Evolutionary conservation across 23 tunicate species (phyloP).

Genomic region (Trididemnum nubilum): DNA sequence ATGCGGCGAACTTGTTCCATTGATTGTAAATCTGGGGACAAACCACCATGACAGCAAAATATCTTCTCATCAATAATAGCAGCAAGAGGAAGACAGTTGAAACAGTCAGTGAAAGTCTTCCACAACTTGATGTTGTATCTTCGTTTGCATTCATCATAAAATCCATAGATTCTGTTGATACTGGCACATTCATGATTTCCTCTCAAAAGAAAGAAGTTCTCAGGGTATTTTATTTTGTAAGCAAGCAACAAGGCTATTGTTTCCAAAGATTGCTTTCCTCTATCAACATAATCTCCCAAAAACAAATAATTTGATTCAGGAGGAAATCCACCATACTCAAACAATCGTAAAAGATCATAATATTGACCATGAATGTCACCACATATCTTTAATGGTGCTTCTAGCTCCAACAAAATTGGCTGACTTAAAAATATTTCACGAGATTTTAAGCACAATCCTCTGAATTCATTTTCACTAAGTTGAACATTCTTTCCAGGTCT

Average conservation of each 20-base stretch:
- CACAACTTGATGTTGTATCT: slow-evolving; percentile 97
- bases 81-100: too few relatives aligned
- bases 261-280: slow-evolving; percentile 99
- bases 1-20: slow-evolving; percentile 99
- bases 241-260: slow-evolving; percentile 95
- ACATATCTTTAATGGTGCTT: slow-evolving; percentile 97
- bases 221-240: slow-evolving; percentile 97
- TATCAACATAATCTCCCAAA: too few relatives aligned
- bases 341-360: slow-evolving; percentile 95
- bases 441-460: slow-evolving; percentile 91
- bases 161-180: too few relatives aligned
- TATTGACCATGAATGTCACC: slow-evolving; percentile 99
- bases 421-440: slow-evolving; percentile 95
- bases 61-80: slow-evolving; percentile 98
- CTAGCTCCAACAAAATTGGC: slow-evolving; percentile 97
- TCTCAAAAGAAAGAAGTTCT: slow-evolving; percentile 94
- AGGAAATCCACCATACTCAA: slow-evolving; percentile 98
- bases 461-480: slow-evolving; percentile 90
- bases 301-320: too few relatives aligned
- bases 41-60: slow-evolving; percentile 98
- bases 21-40: slow-evolving; percentile 96
- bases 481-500: slow-evolving; percentile 98
- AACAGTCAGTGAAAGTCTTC: slow-evolving; percentile 99
- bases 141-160: slow-evolving; percentile 98
- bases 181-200: too few relatives aligned